Evolutionary conservation across 2,888 invertebrate genomes (phyloP), one percentile per base, ranked within the genome.

Genomic region (Tridacna gigas): DNA sequence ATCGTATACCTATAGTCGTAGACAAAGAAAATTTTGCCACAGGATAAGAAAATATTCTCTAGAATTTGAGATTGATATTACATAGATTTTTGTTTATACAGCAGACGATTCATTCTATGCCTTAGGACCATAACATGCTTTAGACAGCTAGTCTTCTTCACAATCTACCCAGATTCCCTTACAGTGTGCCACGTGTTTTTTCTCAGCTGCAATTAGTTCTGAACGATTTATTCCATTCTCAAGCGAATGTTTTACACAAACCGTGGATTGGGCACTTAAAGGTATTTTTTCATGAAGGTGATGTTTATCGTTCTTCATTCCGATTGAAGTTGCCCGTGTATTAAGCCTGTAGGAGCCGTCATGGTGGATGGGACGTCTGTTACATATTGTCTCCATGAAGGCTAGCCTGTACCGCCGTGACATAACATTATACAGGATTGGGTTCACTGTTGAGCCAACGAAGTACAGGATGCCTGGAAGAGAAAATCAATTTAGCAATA

Each of bases 361-460:
- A 13, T 75, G 75, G 1, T 45, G 61, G 22, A 47, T 80, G 11
- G 51, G 60, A 26, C 77, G 51, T 61, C 69, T 67, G 60, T 80
- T 67, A 61, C 86, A 86, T 45, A 88, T 82, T 0, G 90, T 90
- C 66, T 90, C 89, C 97, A 97, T 97, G 95, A 98, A 98, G 67
- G 98, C 98, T 89, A 97, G 97, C 66, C 98, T 96, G 94, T 98
- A 99, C 94, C 98, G 98, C 94, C 97, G 97, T n/a, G 98, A 98
- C 98, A 98, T 98, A 77, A 98, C 97, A 95, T 98, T 97, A 95
- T 99, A 98, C 61, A 98, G 96, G 87, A 98, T 96, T 0, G 98
- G 98, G 95, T 99, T 99, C 92, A 98, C 97, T 91, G 97, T 98
- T 7, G 98, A 98, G 1, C 98, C 98, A 90, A 98, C 95, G 95